Conservation (phyloP, 2,888 invertebrate genomes). For the Phyllotreta striolata region DNA sequence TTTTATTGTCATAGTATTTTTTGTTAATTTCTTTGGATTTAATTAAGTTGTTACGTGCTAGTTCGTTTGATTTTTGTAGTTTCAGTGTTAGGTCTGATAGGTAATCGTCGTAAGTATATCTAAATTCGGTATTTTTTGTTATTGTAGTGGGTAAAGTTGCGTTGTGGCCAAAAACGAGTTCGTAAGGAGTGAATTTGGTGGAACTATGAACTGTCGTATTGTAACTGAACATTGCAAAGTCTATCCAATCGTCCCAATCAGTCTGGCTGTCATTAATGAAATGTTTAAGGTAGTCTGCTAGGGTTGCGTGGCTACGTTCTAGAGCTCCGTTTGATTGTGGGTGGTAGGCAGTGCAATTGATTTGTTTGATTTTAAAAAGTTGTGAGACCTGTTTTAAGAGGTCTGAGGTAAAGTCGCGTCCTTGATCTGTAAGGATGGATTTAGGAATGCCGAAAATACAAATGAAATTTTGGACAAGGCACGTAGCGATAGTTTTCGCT, state of each 20-base stretch:
- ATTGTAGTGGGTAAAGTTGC: conserved; percentile 14
- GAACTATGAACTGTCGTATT: conserved; percentile 9
- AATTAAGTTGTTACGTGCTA: conserved; percentile 37
- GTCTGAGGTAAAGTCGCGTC: conserved; percentile 44
- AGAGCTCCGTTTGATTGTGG: conserved; percentile 40
- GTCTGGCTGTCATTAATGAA: conserved; percentile 35
- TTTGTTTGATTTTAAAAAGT: conserved; percentile 20
- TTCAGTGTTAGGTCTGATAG: conserved; percentile 38
- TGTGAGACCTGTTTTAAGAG: conserved; percentile 1
- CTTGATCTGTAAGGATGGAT: conserved; percentile 47
- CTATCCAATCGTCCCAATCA: conserved; percentile 42
- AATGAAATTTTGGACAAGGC: conserved; percentile 45
- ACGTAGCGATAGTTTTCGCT: conserved; percentile 44
- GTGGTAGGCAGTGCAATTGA: conserved; percentile 38
- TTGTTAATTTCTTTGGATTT: conserved; percentile 39
- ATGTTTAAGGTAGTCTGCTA: conserved; percentile 38
- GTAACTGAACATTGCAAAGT: neutral
- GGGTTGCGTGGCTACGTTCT: conserved; percentile 40
- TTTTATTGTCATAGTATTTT: conserved; percentile 11
- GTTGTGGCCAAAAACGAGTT: conserved; percentile 18
- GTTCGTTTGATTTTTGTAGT: conserved; percentile 41
- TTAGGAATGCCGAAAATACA: conserved; percentile 43
- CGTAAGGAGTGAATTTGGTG: conserved; percentile 20
- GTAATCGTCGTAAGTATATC: conserved; percentile 47
- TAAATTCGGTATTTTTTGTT: conserved; percentile 40